Evolutionary conservation across 2,113 vertebrate genomes (phyloP).

Genomic region (Nerophis lumbriciformis): DNA sequence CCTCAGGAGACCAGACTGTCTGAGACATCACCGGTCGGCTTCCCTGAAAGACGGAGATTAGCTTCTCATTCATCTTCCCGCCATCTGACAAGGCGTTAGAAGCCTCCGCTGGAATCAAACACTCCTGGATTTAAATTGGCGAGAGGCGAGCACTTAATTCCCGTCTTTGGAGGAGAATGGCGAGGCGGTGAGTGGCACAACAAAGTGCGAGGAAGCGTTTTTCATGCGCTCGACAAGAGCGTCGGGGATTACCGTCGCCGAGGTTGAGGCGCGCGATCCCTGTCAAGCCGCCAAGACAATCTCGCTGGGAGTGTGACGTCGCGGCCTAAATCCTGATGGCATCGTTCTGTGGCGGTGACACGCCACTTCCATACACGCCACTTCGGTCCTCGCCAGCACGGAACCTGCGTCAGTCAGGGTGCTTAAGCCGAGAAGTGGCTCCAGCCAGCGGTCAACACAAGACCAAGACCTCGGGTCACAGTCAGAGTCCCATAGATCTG

Average conservation of each 20-base stretch:
- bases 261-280: neutral
- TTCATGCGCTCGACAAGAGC: conserved; percentile 6
- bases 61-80: conserved; percentile 58
- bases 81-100: conserved; percentile 55
- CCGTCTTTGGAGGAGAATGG: conserved; percentile 7
- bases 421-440: too few relatives aligned
- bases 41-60: conserved; percentile 63
- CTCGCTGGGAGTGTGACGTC: neutral
- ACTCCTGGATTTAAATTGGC: conserved; percentile 42
- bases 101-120: conserved; percentile 44
- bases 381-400: neutral
- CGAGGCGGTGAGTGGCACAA: conserved; percentile 27
- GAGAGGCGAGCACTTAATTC: conserved; percentile 39
- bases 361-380: neutral
- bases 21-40: conserved; percentile 48
- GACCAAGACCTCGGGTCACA: too few relatives aligned
- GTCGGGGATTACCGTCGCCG: neutral
- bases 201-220: conserved; percentile 33
- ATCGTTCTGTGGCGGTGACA: neutral
- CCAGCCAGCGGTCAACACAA: too few relatives aligned
- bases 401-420: neutral
- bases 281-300: conserved; percentile 7
- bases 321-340: conserved; percentile 4
- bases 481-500: too few relatives aligned
- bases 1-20: conserved; percentile 37